Percentiles rank a stretch among this genome's conserved stretches.
Conservation (phyloP, 2,113 vertebrate species). For the Pleuronectes platessa region DNA sequence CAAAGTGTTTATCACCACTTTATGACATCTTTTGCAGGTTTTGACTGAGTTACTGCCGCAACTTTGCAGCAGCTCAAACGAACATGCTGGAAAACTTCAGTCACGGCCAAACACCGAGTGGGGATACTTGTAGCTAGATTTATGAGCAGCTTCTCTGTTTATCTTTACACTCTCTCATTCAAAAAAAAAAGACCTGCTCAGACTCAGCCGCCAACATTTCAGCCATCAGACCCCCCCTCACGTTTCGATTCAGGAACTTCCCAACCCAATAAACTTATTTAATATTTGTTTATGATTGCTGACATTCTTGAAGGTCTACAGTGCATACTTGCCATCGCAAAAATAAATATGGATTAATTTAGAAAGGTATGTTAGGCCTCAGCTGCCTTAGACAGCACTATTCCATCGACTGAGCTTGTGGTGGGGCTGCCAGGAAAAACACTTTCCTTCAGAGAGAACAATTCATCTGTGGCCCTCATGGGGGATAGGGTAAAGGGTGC, state of each 20-base stretch:
- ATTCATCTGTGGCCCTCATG: conserved; percentile 65
- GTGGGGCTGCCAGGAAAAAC: conserved; percentile 75
- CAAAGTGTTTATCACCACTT: not conserved
- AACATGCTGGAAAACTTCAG: conserved; percentile 34
- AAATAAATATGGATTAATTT: conserved; percentile 59
- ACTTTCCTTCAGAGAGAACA: conserved; percentile 68
- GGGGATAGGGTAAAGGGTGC: conserved; percentile 49
- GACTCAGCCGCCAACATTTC: conserved; percentile 26
- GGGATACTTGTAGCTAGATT: conserved; percentile 39
- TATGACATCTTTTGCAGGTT: not conserved
- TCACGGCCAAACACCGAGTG: conserved; percentile 53
- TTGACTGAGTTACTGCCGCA: not conserved
- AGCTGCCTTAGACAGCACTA: conserved; percentile 53
- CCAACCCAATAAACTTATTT: conserved; percentile 41
- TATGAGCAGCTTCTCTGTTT: conserved; percentile 58
- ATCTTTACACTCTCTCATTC: conserved; percentile 54
- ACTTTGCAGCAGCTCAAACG: conserved; percentile 19
- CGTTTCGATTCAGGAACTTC: conserved; percentile 51
- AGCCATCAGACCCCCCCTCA: conserved; percentile 54
- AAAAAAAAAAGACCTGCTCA: conserved; percentile 24
- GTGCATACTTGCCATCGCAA: conserved; percentile 29
- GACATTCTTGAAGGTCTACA: conserved; percentile 48
- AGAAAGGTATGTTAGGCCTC: conserved; percentile 53
- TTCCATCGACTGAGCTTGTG: conserved; percentile 39
- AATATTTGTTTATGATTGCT: conserved; percentile 51